These are phyloP conservation scores for Oscheius myriophilus DNA, from an alignment of 2,888 invertebrate genomes.

Conservation along the genomic window DNA sequence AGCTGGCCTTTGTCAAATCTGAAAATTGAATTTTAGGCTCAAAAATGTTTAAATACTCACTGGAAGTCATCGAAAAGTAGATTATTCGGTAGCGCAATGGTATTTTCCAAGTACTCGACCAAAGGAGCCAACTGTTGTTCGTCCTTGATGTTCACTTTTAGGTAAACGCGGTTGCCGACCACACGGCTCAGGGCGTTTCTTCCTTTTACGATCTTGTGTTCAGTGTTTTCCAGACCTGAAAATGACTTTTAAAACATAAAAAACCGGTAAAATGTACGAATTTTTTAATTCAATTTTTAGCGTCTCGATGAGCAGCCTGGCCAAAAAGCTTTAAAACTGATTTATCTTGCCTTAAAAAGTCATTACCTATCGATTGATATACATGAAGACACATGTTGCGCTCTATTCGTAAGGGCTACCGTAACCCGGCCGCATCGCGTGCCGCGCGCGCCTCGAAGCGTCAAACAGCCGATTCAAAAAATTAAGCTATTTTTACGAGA, in stretches of 20 bases:
- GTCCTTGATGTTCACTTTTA: slow-evolving; percentile 61
- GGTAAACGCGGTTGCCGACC: slow-evolving; percentile 68
- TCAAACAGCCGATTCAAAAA: too few relatives aligned
- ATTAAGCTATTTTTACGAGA: too few relatives aligned
- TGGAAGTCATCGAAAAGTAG: slow-evolving; percentile 68
- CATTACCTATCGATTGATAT: too few relatives aligned
- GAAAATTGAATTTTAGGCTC: background rate
- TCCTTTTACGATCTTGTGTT: slow-evolving; percentile 70
- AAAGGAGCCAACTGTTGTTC: slow-evolving; percentile 64
- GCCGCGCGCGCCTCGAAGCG: too few relatives aligned
- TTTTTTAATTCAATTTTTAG: background rate
- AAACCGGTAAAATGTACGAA: background rate
- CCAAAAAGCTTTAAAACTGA: too few relatives aligned
- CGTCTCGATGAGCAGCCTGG: too few relatives aligned
- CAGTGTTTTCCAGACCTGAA: slow-evolving; percentile 61
- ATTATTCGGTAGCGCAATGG: slow-evolving; percentile 67
- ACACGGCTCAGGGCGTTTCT: slow-evolving; percentile 58
- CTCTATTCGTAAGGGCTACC: too few relatives aligned
- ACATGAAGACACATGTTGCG: too few relatives aligned
- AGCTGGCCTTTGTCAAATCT: slow-evolving; percentile 59
- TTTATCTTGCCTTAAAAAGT: too few relatives aligned
- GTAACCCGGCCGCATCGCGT: too few relatives aligned
- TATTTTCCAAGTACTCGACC: slow-evolving; percentile 65
- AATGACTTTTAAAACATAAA: background rate
- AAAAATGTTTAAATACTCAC: slow-evolving; percentile 32